phyloP scores from a whole-genome alignment of 1,140 invertebrate genomes.

The Cephus cinctus region DNA sequence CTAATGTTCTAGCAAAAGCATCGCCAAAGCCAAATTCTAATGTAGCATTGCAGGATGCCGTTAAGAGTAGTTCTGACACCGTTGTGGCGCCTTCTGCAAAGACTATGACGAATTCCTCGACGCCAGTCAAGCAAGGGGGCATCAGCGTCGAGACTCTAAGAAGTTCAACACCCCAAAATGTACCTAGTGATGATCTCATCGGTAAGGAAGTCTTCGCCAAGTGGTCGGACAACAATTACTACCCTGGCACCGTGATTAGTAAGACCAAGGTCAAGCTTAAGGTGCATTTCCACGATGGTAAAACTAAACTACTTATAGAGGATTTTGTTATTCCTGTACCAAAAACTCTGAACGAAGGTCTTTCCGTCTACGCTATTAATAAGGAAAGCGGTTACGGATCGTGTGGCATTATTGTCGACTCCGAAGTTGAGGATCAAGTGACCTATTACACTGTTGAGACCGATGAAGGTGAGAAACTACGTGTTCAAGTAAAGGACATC shows the following conservation, averaged over 20 bases:
- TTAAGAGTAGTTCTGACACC: too few relatives aligned
- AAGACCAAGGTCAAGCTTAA: slow-evolving; percentile 60
- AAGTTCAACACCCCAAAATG: slow-evolving; percentile 11
- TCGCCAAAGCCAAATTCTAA: too few relatives aligned
- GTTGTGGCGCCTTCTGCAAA: too few relatives aligned
- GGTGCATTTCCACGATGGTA: slow-evolving; percentile 63
- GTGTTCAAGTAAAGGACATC: slow-evolving; percentile 36
- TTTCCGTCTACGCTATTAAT: slow-evolving; percentile 41
- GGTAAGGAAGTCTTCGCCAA: slow-evolving; percentile 61
- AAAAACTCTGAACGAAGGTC: slow-evolving; percentile 28
- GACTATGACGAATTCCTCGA: background rate
- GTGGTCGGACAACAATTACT: slow-evolving; percentile 66
- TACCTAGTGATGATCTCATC: slow-evolving; percentile 23
- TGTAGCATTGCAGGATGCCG: too few relatives aligned
- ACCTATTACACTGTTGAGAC: slow-evolving; percentile 32
- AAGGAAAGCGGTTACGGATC: slow-evolving; percentile 35
- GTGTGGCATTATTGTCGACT: slow-evolving; percentile 36
- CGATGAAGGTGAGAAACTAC: slow-evolving; percentile 35
- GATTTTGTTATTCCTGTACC: slow-evolving; percentile 59
- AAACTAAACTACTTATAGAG: slow-evolving; percentile 57
- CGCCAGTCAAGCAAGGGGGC: background rate
- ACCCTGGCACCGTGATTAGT: slow-evolving; percentile 58
- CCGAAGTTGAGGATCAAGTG: slow-evolving; percentile 17
- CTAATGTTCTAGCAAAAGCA: slow-evolving; percentile 20
- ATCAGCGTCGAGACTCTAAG: slow-evolving; percentile 1